Conservation (phyloP, 1,140 invertebrate genomes). For the Asobara japonica region DNA sequence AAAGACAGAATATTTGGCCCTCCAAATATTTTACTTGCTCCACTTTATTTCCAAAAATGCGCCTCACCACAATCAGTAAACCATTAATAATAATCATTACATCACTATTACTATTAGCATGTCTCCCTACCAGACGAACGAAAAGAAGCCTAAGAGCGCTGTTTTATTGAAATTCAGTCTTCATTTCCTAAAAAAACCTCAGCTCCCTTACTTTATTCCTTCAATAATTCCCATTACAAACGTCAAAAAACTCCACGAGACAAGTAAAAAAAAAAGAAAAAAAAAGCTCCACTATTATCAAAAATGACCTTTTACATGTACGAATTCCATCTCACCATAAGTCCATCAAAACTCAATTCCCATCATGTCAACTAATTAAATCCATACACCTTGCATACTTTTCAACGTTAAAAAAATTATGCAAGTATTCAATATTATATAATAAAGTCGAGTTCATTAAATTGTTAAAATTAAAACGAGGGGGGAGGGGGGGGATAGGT, state of each 20-base stretch:
- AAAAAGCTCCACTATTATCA: no score
- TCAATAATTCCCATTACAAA: not conserved
- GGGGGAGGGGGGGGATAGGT: constrained; percentile 37
- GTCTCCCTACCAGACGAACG: constrained; percentile 28
- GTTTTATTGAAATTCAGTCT: constrained; percentile 33
- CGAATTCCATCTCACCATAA: no score
- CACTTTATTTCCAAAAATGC: not conserved
- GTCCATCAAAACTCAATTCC: constrained; percentile 34
- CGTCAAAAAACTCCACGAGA: not conserved
- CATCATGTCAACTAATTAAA: constrained; percentile 27
- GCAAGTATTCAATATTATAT: constrained; percentile 37
- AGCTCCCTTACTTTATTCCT: not conserved
- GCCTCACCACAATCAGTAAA: constrained; percentile 19
- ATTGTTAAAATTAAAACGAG: not conserved
- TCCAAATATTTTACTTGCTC: no score
- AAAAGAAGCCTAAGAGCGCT: constrained; percentile 31
- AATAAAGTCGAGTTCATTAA: constrained; percentile 44
- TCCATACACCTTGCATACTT: constrained; percentile 60
- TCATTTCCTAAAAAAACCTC: constrained; percentile 23
- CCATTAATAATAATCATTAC: constrained; percentile 8
- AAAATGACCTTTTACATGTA: no score
- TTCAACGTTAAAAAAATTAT: constrained; percentile 40
- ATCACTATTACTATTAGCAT: constrained; percentile 22
- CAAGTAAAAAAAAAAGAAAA: not conserved
- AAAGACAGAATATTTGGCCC: no score